Percentiles rank a stretch among this genome's conserved stretches.
These are phyloP conservation scores for Bicyclus anynana DNA, from an alignment of 1,140 invertebrate species.

Conservation along the genomic window DNA sequence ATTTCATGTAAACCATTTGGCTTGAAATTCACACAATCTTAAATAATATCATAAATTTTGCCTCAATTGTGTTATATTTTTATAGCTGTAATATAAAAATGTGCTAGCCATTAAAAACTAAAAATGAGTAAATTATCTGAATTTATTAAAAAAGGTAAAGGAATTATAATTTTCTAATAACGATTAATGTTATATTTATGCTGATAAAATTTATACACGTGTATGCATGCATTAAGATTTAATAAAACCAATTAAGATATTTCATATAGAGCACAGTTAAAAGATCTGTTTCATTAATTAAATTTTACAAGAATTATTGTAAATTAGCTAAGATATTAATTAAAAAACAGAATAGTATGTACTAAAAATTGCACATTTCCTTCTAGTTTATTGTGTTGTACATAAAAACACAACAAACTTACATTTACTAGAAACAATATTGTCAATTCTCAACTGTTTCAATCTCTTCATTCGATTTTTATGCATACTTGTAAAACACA, in stretches of 20 bases:
- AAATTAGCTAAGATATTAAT: constrained; percentile 14
- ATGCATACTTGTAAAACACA: not conserved
- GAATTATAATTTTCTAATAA: not conserved
- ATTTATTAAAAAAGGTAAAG: not conserved
- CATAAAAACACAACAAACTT: not conserved
- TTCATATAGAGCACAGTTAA: not conserved
- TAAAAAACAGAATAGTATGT: constrained; percentile 11
- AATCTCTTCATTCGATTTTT: not conserved
- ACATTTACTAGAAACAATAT: not conserved
- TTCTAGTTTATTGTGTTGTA: not conserved
- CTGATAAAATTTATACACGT: too few species aligned
- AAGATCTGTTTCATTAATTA: not conserved
- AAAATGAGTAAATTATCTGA: not conserved
- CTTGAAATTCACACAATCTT: too few species aligned
- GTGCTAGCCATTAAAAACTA: too few species aligned
- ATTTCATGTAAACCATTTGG: too few species aligned
- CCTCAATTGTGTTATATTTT: too few species aligned
- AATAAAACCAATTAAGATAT: too few species aligned
- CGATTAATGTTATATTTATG: too few species aligned
- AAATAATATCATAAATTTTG: too few species aligned
- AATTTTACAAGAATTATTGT: not conserved
- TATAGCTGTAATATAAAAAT: too few species aligned
- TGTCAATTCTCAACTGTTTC: not conserved
- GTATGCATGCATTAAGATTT: too few species aligned
- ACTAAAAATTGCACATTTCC: constrained; percentile 26